A percentile compares a stretch with the other conserved stretches of the same genome.
These are phyloP conservation scores for Drosophila malerkotliana DNA, from an alignment of 1,140 invertebrate genomes.

Conservation along the genomic window DNA sequence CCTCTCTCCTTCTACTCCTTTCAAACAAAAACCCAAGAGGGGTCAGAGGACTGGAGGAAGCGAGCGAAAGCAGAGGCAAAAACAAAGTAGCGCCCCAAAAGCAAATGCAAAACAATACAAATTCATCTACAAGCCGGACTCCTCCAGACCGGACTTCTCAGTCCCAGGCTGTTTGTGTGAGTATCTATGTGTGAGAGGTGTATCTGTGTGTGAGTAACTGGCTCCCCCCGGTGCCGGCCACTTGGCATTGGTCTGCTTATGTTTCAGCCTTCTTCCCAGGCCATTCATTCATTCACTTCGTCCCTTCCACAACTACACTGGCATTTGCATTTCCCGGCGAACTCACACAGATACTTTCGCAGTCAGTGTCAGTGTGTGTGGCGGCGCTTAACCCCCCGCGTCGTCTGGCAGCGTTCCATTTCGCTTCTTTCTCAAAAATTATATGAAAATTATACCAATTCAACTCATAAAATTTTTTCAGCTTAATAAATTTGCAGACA, in stretches of 20 bases:
- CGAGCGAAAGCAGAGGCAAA: constrained; percentile 66
- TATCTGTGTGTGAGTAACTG: constrained; percentile 26
- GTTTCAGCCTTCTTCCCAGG: constrained; percentile 38
- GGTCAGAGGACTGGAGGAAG: constrained; percentile 5
- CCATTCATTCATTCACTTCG: constrained; percentile 29
- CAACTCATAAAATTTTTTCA: constrained; percentile 82
- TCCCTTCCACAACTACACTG: constrained; percentile 43
- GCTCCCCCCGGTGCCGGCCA: constrained; percentile 30
- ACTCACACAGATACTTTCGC: constrained; percentile 14
- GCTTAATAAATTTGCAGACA: constrained; percentile 81
- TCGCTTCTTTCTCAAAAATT: constrained; percentile 77
- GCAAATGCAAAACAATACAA: constrained; percentile 82
- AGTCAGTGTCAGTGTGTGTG: constrained; percentile 53
- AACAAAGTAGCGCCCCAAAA: constrained; percentile 80
- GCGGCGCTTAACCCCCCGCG: constrained; percentile 66
- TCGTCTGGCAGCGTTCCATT: constrained; percentile 67
- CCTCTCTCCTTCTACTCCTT: constrained; percentile 24
- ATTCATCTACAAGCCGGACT: constrained; percentile 65
- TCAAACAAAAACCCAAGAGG: constrained; percentile 18
- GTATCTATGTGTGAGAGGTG: constrained; percentile 1
- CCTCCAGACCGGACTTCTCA: constrained; percentile 25
- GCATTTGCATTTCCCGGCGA: constrained; percentile 70
- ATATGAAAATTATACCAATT: constrained; percentile 83
- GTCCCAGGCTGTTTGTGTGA: constrained; percentile 20
- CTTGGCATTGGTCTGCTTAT: constrained; percentile 55